Evolutionary conservation across 2,888 invertebrate species (phyloP).

Genomic region (Dyspetes luteomarginatus): DNA sequence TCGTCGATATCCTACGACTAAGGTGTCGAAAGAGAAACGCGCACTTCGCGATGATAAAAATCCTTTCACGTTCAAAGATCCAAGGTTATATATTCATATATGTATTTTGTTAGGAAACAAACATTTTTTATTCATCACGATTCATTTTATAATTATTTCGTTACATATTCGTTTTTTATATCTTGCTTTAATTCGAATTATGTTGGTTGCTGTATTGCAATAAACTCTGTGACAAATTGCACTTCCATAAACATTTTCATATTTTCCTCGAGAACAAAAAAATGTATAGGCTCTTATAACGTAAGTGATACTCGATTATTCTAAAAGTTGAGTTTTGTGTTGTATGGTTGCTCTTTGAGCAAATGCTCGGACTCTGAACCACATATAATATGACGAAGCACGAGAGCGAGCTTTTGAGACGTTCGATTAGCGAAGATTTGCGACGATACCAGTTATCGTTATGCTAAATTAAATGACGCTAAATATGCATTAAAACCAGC

Average conservation of each 20-base stretch:
- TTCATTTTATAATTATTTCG: neutral
- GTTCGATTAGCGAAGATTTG: neutral
- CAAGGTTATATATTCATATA: no score
- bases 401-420: neutral
- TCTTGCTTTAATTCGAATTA: no score
- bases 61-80: constrained; percentile 29
- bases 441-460: constrained; percentile 25
- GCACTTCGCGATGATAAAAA: constrained; percentile 25
- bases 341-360: neutral
- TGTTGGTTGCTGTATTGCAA: no score
- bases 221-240: neutral
- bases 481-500: constrained; percentile 16
- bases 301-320: neutral
- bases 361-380: constrained; percentile 20
- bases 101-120: no score
- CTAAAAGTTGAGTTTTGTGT: neutral
- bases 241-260: neutral
- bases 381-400: neutral
- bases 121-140: neutral
- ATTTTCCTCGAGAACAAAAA: neutral
- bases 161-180: no score
- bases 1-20: constrained; percentile 4
- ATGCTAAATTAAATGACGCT: constrained; percentile 29
- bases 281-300: neutral
- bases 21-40: constrained; percentile 40